phyloP scores from a whole-genome alignment of 30 jellyfish, hydroid and myxozoan genomes.

The Euphysa ruthae region DNA sequence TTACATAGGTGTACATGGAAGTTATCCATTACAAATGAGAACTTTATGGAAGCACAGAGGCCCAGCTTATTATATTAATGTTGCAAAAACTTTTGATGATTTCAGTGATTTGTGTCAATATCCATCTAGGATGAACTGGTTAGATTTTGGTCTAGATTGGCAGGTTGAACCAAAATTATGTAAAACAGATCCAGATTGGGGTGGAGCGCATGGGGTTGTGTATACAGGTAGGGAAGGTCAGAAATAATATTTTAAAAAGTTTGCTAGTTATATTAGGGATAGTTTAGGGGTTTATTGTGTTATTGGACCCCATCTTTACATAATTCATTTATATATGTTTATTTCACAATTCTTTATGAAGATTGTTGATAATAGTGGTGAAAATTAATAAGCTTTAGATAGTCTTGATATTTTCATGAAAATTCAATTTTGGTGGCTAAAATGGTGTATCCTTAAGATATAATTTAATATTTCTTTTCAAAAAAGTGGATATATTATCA shows the following conservation, averaged over 20 bases:
- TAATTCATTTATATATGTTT: too few species aligned
- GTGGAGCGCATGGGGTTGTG: conserved; percentile 1
- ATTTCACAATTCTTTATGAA: too few species aligned
- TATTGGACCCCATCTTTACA: too few species aligned
- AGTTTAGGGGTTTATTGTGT: too few species aligned
- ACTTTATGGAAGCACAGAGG: conserved; percentile 43
- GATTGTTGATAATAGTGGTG: too few species aligned
- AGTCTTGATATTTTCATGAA: too few species aligned
- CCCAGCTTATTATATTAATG: not conserved
- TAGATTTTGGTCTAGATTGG: conserved; percentile 21
- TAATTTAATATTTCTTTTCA: too few species aligned
- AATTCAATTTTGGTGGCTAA: too few species aligned
- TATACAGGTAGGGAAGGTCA: conserved; percentile 53
- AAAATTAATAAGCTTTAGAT: too few species aligned
- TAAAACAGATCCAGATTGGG: conserved; percentile 48
- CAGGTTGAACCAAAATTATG: conserved; percentile 46
- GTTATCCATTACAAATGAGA: conserved; percentile 49
- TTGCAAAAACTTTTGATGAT: not conserved
- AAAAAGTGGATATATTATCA: too few species aligned
- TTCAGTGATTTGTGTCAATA: not conserved
- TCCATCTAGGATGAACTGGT: conserved; percentile 24
- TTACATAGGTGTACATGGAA: conserved; percentile 66
- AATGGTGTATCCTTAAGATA: too few species aligned
- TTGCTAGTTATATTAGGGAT: too few species aligned
- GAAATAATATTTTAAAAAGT: not conserved